phyloP scores from a whole-genome alignment of 2,888 invertebrate species.

The Megamerina dolium region DNA sequence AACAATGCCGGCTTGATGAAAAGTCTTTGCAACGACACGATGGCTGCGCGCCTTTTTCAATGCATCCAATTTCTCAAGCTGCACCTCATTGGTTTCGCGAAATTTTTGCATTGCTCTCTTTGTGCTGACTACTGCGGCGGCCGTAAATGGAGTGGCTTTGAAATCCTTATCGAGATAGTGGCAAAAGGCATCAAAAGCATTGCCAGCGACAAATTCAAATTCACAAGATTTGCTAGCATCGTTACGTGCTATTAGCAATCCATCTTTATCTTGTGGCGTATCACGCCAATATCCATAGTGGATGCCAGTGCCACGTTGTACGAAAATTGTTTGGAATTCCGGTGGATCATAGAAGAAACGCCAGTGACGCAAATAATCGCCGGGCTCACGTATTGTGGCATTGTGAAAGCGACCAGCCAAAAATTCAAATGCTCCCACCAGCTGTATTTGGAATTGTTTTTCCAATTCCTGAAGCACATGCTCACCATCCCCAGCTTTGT shows the following conservation, averaged over 20 bases:
- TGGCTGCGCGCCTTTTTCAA: slow-evolving; percentile 59
- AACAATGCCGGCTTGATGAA: slow-evolving; percentile 77
- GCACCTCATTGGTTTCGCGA: slow-evolving; percentile 58
- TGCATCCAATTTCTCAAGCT: slow-evolving; percentile 54
- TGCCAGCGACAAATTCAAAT: slow-evolving; percentile 62
- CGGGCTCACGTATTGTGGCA: slow-evolving; percentile 53
- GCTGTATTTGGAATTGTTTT: slow-evolving; percentile 57
- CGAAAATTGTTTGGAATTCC: slow-evolving; percentile 81
- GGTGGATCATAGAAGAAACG: slow-evolving; percentile 92
- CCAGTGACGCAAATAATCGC: slow-evolving; percentile 74
- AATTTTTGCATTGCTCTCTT: slow-evolving; percentile 59
- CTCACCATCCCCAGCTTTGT: slow-evolving; percentile 43
- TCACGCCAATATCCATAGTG: slow-evolving; percentile 91
- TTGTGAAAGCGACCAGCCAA: slow-evolving; percentile 57
- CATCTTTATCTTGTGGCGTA: slow-evolving; percentile 65
- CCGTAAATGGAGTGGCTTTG: slow-evolving; percentile 56
- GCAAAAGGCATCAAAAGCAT: slow-evolving; percentile 41
- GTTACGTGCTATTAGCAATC: slow-evolving; percentile 69
- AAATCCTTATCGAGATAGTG: slow-evolving; percentile 42
- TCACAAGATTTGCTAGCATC: slow-evolving; percentile 61
- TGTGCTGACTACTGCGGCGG: slow-evolving; percentile 55
- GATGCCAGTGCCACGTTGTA: slow-evolving; percentile 62
- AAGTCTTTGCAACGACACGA: slow-evolving; percentile 62
- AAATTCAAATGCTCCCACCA: slow-evolving; percentile 87
- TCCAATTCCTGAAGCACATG: slow-evolving; percentile 59